Evolutionary conservation across 2,888 invertebrate species (phyloP), one percentile per base, ranked within the genome.

Genomic region (Abrostola tripartita): DNA sequence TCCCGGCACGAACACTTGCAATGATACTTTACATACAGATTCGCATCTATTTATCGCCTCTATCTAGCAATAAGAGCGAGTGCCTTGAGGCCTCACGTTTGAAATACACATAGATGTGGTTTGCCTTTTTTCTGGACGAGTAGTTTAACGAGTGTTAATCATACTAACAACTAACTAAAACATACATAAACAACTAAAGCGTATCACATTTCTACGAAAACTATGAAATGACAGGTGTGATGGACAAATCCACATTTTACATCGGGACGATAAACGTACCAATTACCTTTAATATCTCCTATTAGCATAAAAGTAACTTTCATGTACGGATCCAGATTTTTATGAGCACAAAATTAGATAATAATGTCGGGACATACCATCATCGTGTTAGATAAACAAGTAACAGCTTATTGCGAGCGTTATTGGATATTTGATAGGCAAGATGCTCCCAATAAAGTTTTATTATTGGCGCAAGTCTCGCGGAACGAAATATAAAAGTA

Each of bases 401-500:
- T 79, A 82, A 88, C 81, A 81, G 84, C 85, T 87, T 88, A 89
- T 89, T 87, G 88, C 85, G 86, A 83, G 81, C 81, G 79, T 72
- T 91, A 91, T 90, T 88, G 87, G 88, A 88, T 88, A 89, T 90
- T 89, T 88, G 90, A 90, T 90, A 89, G 88, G 86, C 88, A 87
- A 86, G 84, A 88, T 88, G 89, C 88, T 84, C 84, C 87, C 88
- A 86, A 90, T 91, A 90, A 91, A 90, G 84, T 90, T 90, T 91
- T 90, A 90, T 91, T 90, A 88, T 88, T 87, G 85, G 86, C 85
- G 85, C 85, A 86, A 89, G 86, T 85, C 86, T 85, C 83, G 86
- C 83, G 83, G 81, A 84, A 84, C 81, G 77, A 81, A 84, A 81
- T 85, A 86, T 85, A 83, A 85, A 82, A 59, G 55, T 61, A 42